Base-by-base conservation (phyloP, 2,797 vertebrate species). In the Amblyraja radiata region DNA sequence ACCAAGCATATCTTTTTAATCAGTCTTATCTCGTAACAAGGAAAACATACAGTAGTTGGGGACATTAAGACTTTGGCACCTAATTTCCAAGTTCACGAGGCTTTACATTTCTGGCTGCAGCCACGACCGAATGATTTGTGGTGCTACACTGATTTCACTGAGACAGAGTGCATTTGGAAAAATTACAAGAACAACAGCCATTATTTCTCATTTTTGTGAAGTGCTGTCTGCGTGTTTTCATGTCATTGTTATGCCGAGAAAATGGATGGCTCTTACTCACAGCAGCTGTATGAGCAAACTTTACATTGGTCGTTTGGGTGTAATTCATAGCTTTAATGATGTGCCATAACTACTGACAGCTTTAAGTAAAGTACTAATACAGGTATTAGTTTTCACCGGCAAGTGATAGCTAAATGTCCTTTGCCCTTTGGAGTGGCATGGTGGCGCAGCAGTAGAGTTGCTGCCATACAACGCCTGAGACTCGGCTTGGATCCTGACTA, bases 11-110 rank as follows among this genome's bases (percentile, higher is more conserved):
- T 95, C 94, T 93, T 93, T 81, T 63, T 93, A 95, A 96, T 96
- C 95, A 95, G 96, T 95, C 94, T 95, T 96, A 96, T 96, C 96
- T 96, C 95, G 95, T 94, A 94, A 93, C 93, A 93, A 94, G 94
- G 96, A 95, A 95, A 96, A 96, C 93, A 94, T 94, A 95, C 94
- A 93, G 94, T 93, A 94, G 95, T 94, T 95, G 93, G 93, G 95
- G 95, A 94, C 96, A 94, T 93, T 95, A 96, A 94, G 95, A 94
- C 94, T 94, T 93, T 94, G 95, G 95, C 96, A 96, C 96, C 95
- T 96, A 95, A 95, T 95, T 94, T 94, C 94, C 95, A 94, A 93
- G 94, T 94, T 93, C 73, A 90, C 94, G 93, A 94, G 93, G 93
- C 83, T 93, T 93, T 93, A 86, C 68, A 91, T 95, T 95, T 93